Conservation (phyloP, 2,888 invertebrate species). For the Caenorhabditis parvicauda region DNA sequence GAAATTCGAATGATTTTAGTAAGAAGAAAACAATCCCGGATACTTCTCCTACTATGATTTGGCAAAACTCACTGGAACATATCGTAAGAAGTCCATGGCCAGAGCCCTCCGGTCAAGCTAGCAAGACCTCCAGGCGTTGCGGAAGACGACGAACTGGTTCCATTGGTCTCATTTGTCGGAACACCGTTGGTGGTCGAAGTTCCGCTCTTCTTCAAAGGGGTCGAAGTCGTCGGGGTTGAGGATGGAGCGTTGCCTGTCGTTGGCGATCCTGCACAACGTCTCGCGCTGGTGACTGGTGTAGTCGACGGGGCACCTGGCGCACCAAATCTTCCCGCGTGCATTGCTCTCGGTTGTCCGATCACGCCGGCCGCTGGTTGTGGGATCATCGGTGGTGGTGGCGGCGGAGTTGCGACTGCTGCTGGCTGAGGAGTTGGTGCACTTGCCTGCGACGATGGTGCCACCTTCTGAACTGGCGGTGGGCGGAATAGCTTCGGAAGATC, state of each 20-base stretch:
- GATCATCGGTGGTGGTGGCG: constrained; percentile 16
- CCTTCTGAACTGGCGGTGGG: constrained; percentile 39
- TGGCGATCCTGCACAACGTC: not conserved
- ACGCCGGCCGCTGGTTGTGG: constrained; percentile 30
- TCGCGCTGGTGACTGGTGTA: constrained; percentile 5
- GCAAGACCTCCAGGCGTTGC: no score
- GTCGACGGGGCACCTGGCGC: no score
- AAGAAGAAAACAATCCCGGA: no score
- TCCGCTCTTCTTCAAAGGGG: no score
- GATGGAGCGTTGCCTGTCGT: constrained; percentile 2
- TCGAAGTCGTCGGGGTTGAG: constrained; percentile 9
- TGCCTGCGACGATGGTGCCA: constrained; percentile 23
- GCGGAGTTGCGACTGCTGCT: constrained; percentile 15
- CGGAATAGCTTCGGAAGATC: constrained; percentile 39
- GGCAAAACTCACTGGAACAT: no score
- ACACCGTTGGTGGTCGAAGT: no score
- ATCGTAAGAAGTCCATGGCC: constrained; percentile 32
- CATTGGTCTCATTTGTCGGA: not conserved
- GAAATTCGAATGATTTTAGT: not conserved
- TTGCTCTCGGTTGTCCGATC: constrained; percentile 34
- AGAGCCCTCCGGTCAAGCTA: no score
- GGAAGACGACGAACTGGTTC: constrained; percentile 3
- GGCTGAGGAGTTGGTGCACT: no score
- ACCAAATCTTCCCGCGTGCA: no score
- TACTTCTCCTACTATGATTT: no score